Evolutionary conservation across 2,113 vertebrate genomes (phyloP).

Genomic region (Turdus rufiventris): DNA sequence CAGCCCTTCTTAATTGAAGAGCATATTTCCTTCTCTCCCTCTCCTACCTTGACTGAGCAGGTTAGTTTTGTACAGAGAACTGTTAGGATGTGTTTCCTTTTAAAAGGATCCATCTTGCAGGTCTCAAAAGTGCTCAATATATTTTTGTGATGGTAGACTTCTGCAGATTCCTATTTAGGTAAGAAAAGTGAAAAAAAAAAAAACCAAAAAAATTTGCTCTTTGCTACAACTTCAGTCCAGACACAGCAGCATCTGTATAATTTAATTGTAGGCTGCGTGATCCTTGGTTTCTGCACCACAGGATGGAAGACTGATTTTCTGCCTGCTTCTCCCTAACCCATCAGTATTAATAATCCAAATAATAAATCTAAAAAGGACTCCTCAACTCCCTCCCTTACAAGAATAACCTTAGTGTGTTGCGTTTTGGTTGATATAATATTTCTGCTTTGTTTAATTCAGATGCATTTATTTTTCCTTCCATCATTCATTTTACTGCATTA

Average conservation of each 20-base stretch:
- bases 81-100: background rate
- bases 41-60: background rate
- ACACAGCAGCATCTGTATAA: background rate
- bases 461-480: slow-evolving; percentile 51
- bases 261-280: slow-evolving; percentile 40
- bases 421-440: slow-evolving; percentile 12
- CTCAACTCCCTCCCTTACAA: background rate
- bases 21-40: background rate
- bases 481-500: slow-evolving; percentile 56
- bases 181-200: background rate
- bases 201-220: background rate
- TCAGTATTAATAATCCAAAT: slow-evolving; percentile 73
- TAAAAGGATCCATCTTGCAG: background rate
- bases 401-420: background rate
- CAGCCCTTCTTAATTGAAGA: background rate
- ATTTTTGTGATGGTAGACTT: background rate
- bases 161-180: background rate
- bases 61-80: background rate
- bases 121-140: background rate
- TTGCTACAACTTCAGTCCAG: background rate
- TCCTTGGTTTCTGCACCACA: slow-evolving; percentile 47
- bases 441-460: slow-evolving; percentile 42
- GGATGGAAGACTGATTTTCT: slow-evolving; percentile 38
- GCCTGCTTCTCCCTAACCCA: slow-evolving; percentile 20
- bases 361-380: slow-evolving; percentile 48